These are phyloP conservation scores for Lasioglossum baleicum DNA, from an alignment of 1,140 invertebrate genomes.

Conservation along the genomic window DNA sequence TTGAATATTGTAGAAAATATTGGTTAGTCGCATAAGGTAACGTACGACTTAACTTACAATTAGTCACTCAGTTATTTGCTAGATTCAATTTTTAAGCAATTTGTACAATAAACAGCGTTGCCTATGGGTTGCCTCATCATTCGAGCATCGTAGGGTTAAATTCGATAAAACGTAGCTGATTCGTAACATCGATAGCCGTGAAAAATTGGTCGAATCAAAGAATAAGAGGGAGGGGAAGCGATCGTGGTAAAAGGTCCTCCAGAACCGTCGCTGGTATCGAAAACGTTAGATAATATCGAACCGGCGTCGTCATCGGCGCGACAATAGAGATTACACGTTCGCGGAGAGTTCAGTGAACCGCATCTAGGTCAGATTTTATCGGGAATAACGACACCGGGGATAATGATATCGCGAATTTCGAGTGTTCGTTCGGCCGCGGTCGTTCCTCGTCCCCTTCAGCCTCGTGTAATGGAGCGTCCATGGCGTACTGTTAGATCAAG, in stretches of 20 bases:
- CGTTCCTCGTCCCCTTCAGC: background rate
- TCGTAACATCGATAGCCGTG: too few species aligned
- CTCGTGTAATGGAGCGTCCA: background rate
- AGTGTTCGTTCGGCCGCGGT: background rate
- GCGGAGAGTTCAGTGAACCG: constrained; percentile 35
- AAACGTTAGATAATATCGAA: constrained; percentile 19
- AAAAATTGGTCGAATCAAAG: background rate
- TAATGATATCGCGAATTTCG: constrained; percentile 20
- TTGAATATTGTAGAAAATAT: too few species aligned
- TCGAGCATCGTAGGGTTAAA: too few species aligned
- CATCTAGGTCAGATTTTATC: constrained; percentile 46
- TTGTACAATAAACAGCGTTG: too few species aligned
- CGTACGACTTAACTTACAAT: too few species aligned
- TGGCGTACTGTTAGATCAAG: constrained; percentile 26
- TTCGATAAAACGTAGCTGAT: too few species aligned
- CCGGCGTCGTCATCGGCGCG: constrained; percentile 3
- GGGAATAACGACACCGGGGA: constrained; percentile 15
- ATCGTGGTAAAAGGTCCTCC: background rate
- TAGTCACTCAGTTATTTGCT: too few species aligned
- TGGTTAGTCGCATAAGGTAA: too few species aligned
- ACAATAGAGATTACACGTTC: constrained; percentile 35
- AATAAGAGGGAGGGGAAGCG: background rate
- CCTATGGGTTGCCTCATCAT: too few species aligned
- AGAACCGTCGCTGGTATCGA: background rate
- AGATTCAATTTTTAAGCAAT: too few species aligned